phyloP scores from a whole-genome alignment of 2,797 vertebrate species.

The Telmatherina bonti region DNA sequence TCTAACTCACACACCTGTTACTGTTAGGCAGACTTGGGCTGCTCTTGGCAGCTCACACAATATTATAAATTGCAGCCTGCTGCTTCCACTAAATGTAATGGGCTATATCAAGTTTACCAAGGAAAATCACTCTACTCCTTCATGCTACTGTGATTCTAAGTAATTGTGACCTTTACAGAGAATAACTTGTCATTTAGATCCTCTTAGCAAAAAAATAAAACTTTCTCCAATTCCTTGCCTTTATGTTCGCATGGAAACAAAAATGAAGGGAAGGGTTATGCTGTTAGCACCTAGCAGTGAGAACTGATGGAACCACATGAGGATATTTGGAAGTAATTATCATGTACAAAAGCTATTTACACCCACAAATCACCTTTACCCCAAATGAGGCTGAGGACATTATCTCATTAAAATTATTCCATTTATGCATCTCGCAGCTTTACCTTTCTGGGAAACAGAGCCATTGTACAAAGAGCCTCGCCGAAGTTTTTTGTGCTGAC shows the following conservation, averaged over 20 bases:
- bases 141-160: conserved; percentile 64
- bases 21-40: conserved; percentile 63
- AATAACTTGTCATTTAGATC: conserved; percentile 67
- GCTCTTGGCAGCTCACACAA: conserved; percentile 66
- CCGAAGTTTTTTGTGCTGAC: conserved; percentile 5
- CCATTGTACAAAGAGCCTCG: neutral
- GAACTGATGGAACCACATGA: conserved; percentile 38
- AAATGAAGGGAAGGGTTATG: conserved; percentile 21
- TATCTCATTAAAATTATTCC: conserved; percentile 36
- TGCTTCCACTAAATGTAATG: conserved; percentile 68
- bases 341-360: conserved; percentile 39
- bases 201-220: conserved; percentile 58
- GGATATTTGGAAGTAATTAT: conserved; percentile 40
- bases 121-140: conserved; percentile 59
- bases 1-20: conserved; percentile 77
- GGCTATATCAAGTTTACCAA: conserved; percentile 65
- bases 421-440: conserved; percentile 29
- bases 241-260: conserved; percentile 41
- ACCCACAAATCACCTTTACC: conserved; percentile 36
- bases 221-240: conserved; percentile 40
- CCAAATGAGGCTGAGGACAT: conserved; percentile 35
- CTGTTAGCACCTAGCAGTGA: conserved; percentile 36
- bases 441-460: conserved; percentile 27
- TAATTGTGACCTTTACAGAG: conserved; percentile 74
- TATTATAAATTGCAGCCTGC: conserved; percentile 69